Base-by-base conservation (phyloP, 2,113 vertebrate genomes). In the Pollachius pollachius region DNA sequence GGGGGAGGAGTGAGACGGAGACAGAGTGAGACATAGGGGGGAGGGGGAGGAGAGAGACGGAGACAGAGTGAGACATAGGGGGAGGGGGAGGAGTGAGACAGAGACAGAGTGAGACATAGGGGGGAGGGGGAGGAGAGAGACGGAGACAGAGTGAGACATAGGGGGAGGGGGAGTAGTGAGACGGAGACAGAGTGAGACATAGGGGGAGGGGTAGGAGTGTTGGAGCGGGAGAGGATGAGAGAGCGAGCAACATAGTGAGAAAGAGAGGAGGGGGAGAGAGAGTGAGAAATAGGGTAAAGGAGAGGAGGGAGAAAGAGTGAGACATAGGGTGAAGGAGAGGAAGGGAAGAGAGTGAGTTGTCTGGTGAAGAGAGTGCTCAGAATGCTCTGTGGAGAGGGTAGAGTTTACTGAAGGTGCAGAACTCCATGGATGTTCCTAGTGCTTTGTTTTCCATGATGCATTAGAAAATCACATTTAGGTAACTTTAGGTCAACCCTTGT, bases 181-280 rank as follows among this genome's bases (percentile, higher is more conserved):
- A n/a, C n/a, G n/a, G 21, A 34, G 54, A 67, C 11, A 41, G 21
- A 41, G 16, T 23, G n/a, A n/a, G 56, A 78, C 58, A 83, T 81
- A 83, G 80, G 79, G n/a, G 76, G 87, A 88, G 86, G 88, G 86
- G 34, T 21, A 27, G 13, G 41, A 52, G 87, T 64, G 84, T 76
- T n/a, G n/a, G n/a, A n/a, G 85, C 87, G 81, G 86, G 81, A 88
- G 57, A 88, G 90, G 81, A 87, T n/a, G n/a, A 84, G 86, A 88
- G 87, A 79, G 1, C 1, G 58, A 1, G 16, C 3, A 13, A 56
- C 54, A 60, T 11, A 60, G n/a, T 5, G 56, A 3, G 57, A 19
- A 19, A 86, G 83, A 85, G 80, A 86, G 79, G 79, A 65, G 34
- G 73, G 9, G 23, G 23, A 34, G 56, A 67, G 19, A 41, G 23